These are phyloP conservation scores for Morpho helenor DNA, from an alignment of 2,888 invertebrate genomes.

Conservation along the genomic window DNA sequence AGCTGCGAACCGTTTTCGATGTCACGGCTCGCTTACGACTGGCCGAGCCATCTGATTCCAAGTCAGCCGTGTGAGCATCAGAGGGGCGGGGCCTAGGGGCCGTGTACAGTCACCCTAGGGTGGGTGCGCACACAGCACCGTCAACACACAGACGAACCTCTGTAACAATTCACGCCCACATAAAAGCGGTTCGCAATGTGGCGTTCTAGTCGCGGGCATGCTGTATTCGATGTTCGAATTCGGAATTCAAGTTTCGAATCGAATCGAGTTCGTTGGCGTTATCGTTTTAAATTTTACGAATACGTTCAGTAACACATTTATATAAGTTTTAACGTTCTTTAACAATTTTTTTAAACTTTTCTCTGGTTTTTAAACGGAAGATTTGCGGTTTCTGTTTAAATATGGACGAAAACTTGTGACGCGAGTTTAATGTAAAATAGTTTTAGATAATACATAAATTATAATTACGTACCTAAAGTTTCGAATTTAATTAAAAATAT, in stretches of 20 bases:
- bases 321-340: conserved; percentile 12
- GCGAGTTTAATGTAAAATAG: not conserved
- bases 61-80: conserved; percentile 78
- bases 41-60: conserved; percentile 78
- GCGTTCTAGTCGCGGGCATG: conserved; percentile 26
- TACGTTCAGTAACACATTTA: conserved; percentile 6
- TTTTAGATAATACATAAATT: no score
- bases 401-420: conserved; percentile 8
- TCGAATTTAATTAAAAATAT: no score
- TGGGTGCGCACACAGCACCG: conserved; percentile 53
- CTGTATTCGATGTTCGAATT: conserved; percentile 34
- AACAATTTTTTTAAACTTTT: conserved; percentile 1
- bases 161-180: conserved; percentile 24
- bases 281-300: conserved; percentile 27
- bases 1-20: conserved; percentile 75
- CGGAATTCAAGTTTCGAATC: conserved; percentile 29
- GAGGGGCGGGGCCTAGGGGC: conserved; percentile 64
- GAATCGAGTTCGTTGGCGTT: conserved; percentile 32
- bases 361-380: conserved; percentile 2
- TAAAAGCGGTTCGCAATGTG: conserved; percentile 23
- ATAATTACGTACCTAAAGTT: no score
- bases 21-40: conserved; percentile 77
- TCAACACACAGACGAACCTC: conserved; percentile 49
- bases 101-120: conserved; percentile 44
- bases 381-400: no score